phyloP scores from a whole-genome alignment of 2,888 invertebrate species.

The Melanchra persicariae region DNA sequence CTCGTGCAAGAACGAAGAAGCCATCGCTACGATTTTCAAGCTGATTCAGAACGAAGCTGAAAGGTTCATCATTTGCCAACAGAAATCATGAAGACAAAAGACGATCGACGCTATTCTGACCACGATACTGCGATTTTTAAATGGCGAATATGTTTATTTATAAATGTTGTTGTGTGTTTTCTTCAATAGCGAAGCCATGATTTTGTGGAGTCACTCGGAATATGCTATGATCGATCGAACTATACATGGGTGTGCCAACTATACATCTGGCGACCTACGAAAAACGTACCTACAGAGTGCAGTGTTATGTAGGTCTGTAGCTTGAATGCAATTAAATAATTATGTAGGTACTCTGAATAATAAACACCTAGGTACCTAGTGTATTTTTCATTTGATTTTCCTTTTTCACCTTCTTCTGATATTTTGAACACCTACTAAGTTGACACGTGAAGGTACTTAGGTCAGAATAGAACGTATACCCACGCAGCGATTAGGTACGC shows the following conservation, averaged over 20 bases:
- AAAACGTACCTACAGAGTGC: neutral
- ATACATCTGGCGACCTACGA: neutral
- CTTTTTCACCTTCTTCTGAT: neutral
- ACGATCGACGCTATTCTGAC: constrained; percentile 17
- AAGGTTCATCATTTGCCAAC: constrained; percentile 84
- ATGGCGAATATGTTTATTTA: constrained; percentile 38
- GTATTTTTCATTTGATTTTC: neutral
- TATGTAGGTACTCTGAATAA: constrained; percentile 6
- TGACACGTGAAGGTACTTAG: no score
- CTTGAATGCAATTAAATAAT: constrained; percentile 14
- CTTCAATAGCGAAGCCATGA: neutral
- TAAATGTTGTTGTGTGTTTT: constrained; percentile 4
- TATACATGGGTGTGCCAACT: no score
- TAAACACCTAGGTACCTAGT: neutral
- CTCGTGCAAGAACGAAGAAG: constrained; percentile 82
- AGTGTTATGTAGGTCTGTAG: neutral
- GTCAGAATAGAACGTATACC: no score
- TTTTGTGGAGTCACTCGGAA: neutral
- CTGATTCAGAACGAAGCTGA: constrained; percentile 88
- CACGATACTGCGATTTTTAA: constrained; percentile 39
- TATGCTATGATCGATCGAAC: constrained; percentile 16
- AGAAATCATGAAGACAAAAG: constrained; percentile 76
- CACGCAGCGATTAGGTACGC: no score
- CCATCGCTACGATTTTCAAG: constrained; percentile 79
- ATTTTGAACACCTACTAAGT: neutral